Percentiles rank a stretch among this genome's conserved stretches.
Evolutionary conservation across 2,797 vertebrate genomes (phyloP).

Genomic region (Capromys pilorides): DNA sequence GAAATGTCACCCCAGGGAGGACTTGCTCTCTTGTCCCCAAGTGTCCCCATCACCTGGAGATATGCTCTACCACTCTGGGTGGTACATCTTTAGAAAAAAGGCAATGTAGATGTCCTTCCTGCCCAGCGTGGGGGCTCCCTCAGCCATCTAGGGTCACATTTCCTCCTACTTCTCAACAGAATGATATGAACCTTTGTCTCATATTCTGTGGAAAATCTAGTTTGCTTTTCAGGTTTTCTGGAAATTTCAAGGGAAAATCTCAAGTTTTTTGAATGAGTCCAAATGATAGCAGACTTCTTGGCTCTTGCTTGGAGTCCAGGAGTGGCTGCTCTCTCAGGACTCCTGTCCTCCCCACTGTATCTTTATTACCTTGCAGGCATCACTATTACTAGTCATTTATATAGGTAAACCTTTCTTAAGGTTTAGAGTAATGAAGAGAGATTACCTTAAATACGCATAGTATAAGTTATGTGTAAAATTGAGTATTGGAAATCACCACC

Average conservation of each 20-base stretch:
- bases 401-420: background rate
- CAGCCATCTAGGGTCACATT: fast-evolving
- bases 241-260: background rate
- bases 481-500: background rate
- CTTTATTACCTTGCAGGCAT: background rate
- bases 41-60: background rate
- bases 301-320: background rate
- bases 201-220: background rate
- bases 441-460: background rate
- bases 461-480: background rate
- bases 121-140: background rate
- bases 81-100: background rate
- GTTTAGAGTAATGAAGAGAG: background rate
- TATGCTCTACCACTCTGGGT: background rate
- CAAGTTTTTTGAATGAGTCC: background rate
- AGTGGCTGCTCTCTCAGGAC: background rate
- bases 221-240: background rate
- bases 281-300: background rate
- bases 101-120: no score
- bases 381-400: background rate
- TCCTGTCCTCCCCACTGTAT: background rate
- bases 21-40: background rate
- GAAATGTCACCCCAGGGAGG: background rate
- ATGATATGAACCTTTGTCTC: background rate
- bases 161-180: background rate